These are phyloP conservation scores for Psittacula cyanocephala DNA, from an alignment of 2,113 vertebrate species.

Conservation along the genomic window DNA sequence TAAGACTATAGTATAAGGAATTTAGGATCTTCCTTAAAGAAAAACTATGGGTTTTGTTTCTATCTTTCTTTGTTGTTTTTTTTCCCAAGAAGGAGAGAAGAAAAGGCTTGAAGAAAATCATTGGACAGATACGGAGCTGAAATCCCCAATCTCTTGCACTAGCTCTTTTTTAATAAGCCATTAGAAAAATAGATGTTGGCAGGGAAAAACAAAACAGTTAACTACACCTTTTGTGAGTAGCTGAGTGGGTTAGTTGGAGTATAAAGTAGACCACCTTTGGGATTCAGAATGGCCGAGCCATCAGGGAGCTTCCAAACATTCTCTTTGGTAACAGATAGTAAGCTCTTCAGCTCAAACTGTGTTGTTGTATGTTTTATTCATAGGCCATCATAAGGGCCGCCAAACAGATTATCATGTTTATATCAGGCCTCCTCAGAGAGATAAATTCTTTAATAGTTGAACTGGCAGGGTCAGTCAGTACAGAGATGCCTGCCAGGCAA, in stretches of 20 bases:
- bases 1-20: neutral
- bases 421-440: conserved; percentile 84
- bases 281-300: conserved; percentile 74
- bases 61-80: neutral
- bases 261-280: conserved; percentile 65
- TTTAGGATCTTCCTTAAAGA: neutral
- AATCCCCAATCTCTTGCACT: neutral
- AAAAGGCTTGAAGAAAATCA: neutral
- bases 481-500: conserved; percentile 69
- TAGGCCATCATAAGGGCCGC: conserved; percentile 79
- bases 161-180: conserved; percentile 70
- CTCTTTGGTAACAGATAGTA: conserved; percentile 79
- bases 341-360: conserved; percentile 78
- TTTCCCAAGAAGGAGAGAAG: neutral
- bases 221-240: conserved; percentile 67
- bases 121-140: neutral
- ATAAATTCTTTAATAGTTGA: conserved; percentile 89
- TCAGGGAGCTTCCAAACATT: conserved; percentile 72
- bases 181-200: conserved; percentile 73
- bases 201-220: conserved; percentile 69
- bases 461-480: conserved; percentile 74
- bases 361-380: conserved; percentile 90
- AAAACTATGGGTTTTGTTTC: neutral
- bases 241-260: neutral
- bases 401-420: conserved; percentile 91